These are phyloP conservation scores for Esperia sulphurella DNA, from an alignment of 2,888 invertebrate species.

Conservation along the genomic window DNA sequence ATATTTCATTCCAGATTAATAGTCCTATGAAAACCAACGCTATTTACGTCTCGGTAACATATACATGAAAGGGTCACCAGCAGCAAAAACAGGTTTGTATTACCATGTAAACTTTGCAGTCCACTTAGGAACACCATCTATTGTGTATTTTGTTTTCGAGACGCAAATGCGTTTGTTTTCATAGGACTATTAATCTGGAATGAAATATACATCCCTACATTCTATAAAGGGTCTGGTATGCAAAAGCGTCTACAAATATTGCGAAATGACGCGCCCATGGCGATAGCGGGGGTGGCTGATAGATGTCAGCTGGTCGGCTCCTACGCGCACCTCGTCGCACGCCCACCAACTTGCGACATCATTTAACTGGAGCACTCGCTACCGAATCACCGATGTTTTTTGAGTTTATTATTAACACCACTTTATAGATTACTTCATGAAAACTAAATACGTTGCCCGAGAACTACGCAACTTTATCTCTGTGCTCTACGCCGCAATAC, in stretches of 20 bases:
- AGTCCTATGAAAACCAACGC: too few species aligned
- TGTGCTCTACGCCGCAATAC: conserved; percentile 7
- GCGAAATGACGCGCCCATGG: conserved; percentile 42
- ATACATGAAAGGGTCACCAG: too few species aligned
- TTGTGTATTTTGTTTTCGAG: too few species aligned
- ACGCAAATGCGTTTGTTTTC: too few species aligned
- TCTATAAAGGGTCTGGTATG: conserved; percentile 40
- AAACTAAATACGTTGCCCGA: conserved; percentile 18
- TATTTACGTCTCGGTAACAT: too few species aligned
- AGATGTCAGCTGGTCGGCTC: conserved; percentile 44
- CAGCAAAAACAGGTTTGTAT: too few species aligned
- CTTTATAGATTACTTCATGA: conserved; percentile 35
- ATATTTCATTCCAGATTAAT: too few species aligned
- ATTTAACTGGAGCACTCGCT: conserved; percentile 65
- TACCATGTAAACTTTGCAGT: too few species aligned
- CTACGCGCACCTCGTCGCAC: conserved; percentile 58
- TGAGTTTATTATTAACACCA: conserved; percentile 16
- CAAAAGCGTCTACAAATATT: conserved; percentile 44
- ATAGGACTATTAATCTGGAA: too few species aligned
- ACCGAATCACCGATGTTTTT: conserved; percentile 29
- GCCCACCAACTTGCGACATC: conserved; percentile 66
- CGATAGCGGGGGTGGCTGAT: conserved; percentile 58
- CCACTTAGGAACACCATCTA: too few species aligned
- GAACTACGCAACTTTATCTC: conserved; percentile 16
- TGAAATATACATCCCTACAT: conserved; percentile 25